Conservation (phyloP, 1,140 invertebrate species). For the Heliconius nattereri region DNA sequence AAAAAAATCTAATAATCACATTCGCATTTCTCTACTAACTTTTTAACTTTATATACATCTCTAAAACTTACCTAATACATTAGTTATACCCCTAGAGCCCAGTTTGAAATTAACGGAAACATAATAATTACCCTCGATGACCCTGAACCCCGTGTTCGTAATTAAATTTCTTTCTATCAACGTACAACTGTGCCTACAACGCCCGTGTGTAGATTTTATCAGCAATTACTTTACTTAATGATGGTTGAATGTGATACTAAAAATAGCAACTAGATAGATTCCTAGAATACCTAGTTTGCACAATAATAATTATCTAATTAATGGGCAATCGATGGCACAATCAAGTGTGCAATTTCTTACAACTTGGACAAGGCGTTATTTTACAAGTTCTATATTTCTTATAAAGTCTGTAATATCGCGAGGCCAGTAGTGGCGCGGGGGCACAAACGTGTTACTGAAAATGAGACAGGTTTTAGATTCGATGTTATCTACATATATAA, state of each 20-base stretch:
- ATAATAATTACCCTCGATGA: background rate
- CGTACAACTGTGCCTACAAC: background rate
- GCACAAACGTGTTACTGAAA: no score
- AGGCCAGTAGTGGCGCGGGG: no score
- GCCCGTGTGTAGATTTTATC: slow-evolving; percentile 8
- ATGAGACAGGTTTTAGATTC: no score
- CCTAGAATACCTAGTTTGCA: background rate
- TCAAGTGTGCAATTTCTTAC: background rate
- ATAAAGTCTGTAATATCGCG: no score
- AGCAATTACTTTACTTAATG: slow-evolving; percentile 8
- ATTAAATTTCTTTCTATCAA: slow-evolving; percentile 1
- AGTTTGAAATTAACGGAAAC: background rate
- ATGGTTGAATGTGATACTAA: background rate
- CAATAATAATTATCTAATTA: background rate
- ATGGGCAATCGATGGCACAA: background rate
- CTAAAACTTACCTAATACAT: background rate
- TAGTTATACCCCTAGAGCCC: background rate
- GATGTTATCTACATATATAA: no score
- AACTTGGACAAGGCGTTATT: background rate
- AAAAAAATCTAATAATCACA: no score
- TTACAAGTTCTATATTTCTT: background rate
- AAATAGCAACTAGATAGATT: background rate
- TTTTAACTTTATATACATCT: no score
- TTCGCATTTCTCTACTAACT: no score
- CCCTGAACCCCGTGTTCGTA: background rate